Evolutionary conservation across 2,797 vertebrate species (phyloP).

Genomic region (Sebastes variabilis): DNA sequence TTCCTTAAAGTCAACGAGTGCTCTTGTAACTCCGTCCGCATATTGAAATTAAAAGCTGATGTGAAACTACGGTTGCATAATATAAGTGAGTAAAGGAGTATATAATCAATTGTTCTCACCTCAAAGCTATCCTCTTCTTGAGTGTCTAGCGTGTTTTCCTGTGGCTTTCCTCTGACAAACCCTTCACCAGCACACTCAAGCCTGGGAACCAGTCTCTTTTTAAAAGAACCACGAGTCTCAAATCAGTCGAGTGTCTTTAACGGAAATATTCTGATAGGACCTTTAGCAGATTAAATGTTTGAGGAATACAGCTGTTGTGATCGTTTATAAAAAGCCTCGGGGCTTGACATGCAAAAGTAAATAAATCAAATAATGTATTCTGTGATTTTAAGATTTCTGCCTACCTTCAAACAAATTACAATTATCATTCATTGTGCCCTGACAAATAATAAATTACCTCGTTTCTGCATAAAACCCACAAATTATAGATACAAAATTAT

Average conservation of each 20-base stretch:
- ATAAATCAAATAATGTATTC: background rate
- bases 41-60: background rate
- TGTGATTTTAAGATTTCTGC: background rate
- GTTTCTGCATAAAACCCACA: constrained; percentile 23
- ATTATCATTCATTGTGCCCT: background rate
- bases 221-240: background rate
- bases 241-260: background rate
- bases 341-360: background rate
- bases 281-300: background rate
- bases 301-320: background rate
- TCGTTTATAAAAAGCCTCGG: background rate
- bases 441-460: background rate
- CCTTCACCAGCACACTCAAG: background rate
- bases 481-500: constrained; percentile 86
- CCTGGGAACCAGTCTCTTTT: background rate
- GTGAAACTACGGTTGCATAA: background rate
- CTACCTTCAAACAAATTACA: background rate
- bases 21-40: background rate
- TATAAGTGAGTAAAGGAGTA: background rate
- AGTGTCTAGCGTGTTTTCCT: constrained; percentile 82
- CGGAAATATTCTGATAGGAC: background rate
- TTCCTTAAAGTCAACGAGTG: background rate
- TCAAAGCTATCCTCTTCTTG: constrained; percentile 81
- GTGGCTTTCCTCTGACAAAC: constrained; percentile 76
- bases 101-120: constrained; percentile 68